A percentile compares a stretch with the other conserved stretches of the same genome.
Conservation (phyloP, 1,140 invertebrate genomes). For the Papilio glaucus region DNA sequence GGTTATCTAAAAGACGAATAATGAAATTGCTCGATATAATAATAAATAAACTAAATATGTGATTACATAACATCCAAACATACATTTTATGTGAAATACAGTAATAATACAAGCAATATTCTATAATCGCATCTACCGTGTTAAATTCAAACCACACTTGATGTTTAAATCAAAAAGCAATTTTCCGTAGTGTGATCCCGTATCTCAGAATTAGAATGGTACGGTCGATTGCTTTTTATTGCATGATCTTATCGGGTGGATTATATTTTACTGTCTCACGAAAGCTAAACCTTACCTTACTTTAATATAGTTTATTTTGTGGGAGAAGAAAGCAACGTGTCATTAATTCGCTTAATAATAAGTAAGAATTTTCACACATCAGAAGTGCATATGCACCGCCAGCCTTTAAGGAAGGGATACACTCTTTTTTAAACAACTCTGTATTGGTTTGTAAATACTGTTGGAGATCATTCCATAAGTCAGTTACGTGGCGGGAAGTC, state of each 20-base stretch:
- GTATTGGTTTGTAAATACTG: too few relatives aligned
- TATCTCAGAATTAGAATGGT: constrained; percentile 20
- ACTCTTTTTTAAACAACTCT: too few relatives aligned
- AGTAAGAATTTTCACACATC: too few relatives aligned
- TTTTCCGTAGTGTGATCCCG: constrained; percentile 17
- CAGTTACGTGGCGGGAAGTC: too few relatives aligned
- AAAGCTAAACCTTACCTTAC: background rate
- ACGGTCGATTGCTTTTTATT: constrained; percentile 20
- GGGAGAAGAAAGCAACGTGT: background rate
- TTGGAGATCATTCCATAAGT: too few relatives aligned
- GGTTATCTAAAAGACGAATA: too few relatives aligned
- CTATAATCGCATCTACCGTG: background rate
- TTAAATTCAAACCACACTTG: constrained; percentile 17
- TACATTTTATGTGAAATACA: background rate
- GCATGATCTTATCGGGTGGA: constrained; percentile 3
- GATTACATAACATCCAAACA: background rate
- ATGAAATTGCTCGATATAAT: too few relatives aligned
- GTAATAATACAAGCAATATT: background rate
- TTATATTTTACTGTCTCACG: constrained; percentile 10
- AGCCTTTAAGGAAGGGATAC: too few relatives aligned
- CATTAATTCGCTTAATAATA: background rate
- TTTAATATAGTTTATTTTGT: background rate
- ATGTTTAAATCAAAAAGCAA: constrained; percentile 25
- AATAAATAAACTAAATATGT: too few relatives aligned
- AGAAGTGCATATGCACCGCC: too few relatives aligned